Base-by-base conservation (phyloP, 2,113 vertebrate genomes). In the Thunnus maccoyii region DNA sequence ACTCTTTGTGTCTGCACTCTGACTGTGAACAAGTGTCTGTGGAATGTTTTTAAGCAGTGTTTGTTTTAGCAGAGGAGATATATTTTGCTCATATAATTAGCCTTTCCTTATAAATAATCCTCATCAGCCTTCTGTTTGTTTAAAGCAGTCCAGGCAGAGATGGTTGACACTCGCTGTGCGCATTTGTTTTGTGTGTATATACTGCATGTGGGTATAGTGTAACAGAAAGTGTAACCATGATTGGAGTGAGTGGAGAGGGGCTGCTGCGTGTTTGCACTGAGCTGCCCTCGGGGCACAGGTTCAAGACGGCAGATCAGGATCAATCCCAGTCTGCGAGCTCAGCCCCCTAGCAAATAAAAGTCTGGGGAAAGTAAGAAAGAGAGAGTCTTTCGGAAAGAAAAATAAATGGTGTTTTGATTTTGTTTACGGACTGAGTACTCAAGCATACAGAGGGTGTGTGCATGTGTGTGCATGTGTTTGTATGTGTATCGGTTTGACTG, bases 221-320 rank as follows among this genome's bases (percentile, higher is more conserved):
- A 80, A 76, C 69, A 64, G 62, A 50, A 64, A 82, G 83, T 86
- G 81, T 62, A 76, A 78, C 79, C 78, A 46, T 68, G 80, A 87
- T 85, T 8, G 52, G 69, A 85, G 78, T 89, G 87, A 90, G 80
- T 86, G 82, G 84, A 89, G 88, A 84, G 70, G 85, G 85, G 88
- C 72, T 86, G 87, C 87, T 75, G 80, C 50, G 57, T 94, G 91
- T 92, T 93, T 93, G 89, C 82, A 86, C 82, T 89, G 88, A 93
- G 91, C 86, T 87, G 91, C 91, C 93, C 92, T 89, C 20, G 55
- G 93, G 93, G 89, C 89, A 84, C 36, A 76, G 84, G 93, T 92
- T 93, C 93, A 91, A 92, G 87, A 93, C 62, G 36, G 86, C 72
- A 82, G 85, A 89, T 90, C 87, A 85, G 87, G 89, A 94, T 94